These are phyloP conservation scores for Machimus rusticus DNA, from an alignment of 2,888 invertebrate genomes.

Conservation along the genomic window DNA sequence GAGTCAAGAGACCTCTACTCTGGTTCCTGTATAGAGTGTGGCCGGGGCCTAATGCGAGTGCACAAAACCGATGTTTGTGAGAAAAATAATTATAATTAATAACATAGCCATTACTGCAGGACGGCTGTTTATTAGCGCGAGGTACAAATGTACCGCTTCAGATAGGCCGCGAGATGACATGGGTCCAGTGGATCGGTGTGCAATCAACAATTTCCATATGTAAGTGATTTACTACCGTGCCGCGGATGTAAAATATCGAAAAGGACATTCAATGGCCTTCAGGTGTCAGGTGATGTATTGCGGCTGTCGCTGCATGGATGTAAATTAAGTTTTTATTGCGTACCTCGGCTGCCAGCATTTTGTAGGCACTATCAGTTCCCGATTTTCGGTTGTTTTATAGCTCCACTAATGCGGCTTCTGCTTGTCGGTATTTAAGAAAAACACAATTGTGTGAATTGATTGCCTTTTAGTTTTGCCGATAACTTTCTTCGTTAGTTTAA, in stretches of 20 bases:
- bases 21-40: background rate
- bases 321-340: background rate
- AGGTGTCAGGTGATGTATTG: slow-evolving; percentile 4
- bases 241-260: background rate
- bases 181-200: background rate
- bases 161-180: background rate
- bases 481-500: background rate
- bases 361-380: background rate
- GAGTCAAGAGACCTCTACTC: background rate
- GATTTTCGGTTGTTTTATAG: background rate
- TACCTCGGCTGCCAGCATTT: background rate
- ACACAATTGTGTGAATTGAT: background rate
- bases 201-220: slow-evolving; percentile 3
- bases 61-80: background rate
- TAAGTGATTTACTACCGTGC: slow-evolving; percentile 3
- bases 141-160: background rate
- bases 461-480: background rate
- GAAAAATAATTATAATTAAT: background rate
- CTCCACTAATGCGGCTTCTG: background rate
- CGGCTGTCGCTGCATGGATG: background rate
- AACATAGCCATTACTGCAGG: background rate
- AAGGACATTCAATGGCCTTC: slow-evolving; percentile 40
- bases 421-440: background rate
- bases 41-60: background rate
- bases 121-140: background rate